These are phyloP conservation scores for Melanocharis versteri DNA, from an alignment of 2,113 vertebrate genomes.

Conservation along the genomic window DNA sequence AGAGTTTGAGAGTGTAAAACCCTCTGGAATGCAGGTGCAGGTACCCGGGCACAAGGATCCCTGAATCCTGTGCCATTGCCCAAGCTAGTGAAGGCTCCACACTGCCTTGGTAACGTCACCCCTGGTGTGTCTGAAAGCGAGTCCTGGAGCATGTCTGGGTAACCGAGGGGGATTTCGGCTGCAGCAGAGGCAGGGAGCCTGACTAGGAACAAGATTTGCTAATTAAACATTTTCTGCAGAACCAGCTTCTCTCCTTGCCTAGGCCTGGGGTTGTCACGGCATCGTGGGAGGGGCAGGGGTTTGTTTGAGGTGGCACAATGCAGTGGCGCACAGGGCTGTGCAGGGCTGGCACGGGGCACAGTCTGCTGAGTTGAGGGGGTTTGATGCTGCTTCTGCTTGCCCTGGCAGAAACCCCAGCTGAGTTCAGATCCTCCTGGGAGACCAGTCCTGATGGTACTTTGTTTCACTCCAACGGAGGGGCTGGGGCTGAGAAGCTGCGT, in stretches of 20 bases:
- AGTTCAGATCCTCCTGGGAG: neutral
- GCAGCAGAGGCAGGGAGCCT: neutral
- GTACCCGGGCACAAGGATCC: neutral
- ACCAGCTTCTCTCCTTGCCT: neutral
- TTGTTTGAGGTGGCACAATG: neutral
- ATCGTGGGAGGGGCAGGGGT: neutral
- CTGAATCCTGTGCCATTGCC: neutral
- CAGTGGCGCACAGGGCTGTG: neutral
- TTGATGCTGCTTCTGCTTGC: neutral
- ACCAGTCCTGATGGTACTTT: neutral
- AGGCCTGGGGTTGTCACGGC: neutral
- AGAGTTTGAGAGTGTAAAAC: neutral
- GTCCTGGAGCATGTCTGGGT: neutral
- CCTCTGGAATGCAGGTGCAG: neutral
- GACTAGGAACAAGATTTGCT: neutral
- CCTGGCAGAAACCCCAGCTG: neutral
- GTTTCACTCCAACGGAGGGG: neutral
- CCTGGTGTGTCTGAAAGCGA: neutral
- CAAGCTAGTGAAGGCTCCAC: neutral
- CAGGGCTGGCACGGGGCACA: neutral
- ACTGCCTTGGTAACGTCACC: neutral
- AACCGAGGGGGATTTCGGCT: neutral
- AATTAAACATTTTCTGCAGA: neutral
- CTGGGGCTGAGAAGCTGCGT: neutral
- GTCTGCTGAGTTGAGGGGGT: accelerated